phyloP scores from a whole-genome alignment of 92 coral and sea anemone species.

The Blastomussa wellsi region DNA sequence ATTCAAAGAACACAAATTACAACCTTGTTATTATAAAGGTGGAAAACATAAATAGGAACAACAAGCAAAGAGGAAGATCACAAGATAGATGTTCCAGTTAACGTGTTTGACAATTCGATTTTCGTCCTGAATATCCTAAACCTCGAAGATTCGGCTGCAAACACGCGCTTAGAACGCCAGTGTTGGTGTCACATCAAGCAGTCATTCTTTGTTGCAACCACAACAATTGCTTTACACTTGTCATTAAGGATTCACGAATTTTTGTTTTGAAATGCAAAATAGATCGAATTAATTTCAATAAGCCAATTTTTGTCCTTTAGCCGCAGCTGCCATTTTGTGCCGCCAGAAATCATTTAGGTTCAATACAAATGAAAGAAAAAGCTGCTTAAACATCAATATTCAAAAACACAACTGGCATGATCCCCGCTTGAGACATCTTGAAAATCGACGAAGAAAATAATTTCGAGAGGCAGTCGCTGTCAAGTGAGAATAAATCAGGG shows the following conservation, averaged over 20 bases:
- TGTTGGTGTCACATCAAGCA: not conserved
- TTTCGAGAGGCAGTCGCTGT: not conserved
- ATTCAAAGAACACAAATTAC: slow-evolving; percentile 24
- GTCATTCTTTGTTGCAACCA: slow-evolving; percentile 21
- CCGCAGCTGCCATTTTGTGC: slow-evolving; percentile 35
- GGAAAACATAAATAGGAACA: not conserved
- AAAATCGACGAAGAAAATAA: not conserved
- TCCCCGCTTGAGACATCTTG: not conserved
- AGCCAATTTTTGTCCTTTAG: slow-evolving; percentile 11
- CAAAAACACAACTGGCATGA: not conserved
- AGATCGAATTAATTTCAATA: slow-evolving; percentile 37
- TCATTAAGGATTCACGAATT: slow-evolving; percentile 36
- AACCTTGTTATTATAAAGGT: slow-evolving; percentile 1
- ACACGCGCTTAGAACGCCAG: not conserved
- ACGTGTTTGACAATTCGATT: not conserved
- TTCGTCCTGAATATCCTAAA: not conserved
- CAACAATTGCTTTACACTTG: slow-evolving; percentile 39
- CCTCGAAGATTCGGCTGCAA: not conserved
- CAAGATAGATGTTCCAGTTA: not conserved
- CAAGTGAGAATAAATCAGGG: slow-evolving; percentile 28
- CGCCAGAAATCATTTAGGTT: not conserved
- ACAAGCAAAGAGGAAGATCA: not conserved
- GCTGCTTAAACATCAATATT: not conserved
- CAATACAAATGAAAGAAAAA: not conserved
- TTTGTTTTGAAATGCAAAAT: slow-evolving; percentile 50